These are phyloP conservation scores for Pelobates fuscus DNA, from an alignment of 2,113 vertebrate genomes.

Conservation along the genomic window DNA sequence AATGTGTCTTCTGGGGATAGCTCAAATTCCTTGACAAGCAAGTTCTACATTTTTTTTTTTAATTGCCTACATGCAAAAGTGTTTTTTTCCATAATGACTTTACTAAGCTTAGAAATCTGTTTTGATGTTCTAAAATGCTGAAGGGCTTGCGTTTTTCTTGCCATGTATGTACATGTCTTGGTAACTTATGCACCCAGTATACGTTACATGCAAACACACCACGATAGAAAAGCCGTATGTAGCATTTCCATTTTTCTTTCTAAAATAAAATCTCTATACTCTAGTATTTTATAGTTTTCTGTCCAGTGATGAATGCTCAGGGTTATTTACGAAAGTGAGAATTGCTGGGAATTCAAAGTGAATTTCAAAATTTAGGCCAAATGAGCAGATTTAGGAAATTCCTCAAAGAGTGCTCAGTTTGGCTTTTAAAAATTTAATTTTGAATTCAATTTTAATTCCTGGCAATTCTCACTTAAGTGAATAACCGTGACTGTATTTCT, in stretches of 20 bases:
- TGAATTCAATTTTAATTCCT: no score
- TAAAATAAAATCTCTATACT: no score
- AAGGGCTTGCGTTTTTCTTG: conserved; percentile 19
- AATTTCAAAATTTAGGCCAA: no score
- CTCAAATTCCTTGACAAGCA: conserved; percentile 18
- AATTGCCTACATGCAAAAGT: background rate
- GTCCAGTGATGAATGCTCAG: no score
- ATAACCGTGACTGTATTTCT: no score
- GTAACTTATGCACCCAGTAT: background rate
- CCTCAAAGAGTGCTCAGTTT: no score
- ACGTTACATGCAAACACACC: background rate
- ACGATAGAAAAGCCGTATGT: background rate
- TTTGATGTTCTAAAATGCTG: conserved; percentile 39
- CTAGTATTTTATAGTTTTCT: no score
- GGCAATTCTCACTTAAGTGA: no score
- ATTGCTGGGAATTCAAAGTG: no score
- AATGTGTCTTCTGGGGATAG: conserved; percentile 24
- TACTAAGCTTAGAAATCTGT: conserved; percentile 20
- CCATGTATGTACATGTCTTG: conserved; percentile 38
- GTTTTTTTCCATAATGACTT: conserved; percentile 7
- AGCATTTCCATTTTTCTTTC: background rate
- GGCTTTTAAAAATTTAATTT: no score
- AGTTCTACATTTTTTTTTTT: conserved; percentile 9
- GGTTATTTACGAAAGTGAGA: no score
- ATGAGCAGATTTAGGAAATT: no score